phyloP scores from a whole-genome alignment of 1,140 invertebrate species.

The Diabrotica undecimpunctata region DNA sequence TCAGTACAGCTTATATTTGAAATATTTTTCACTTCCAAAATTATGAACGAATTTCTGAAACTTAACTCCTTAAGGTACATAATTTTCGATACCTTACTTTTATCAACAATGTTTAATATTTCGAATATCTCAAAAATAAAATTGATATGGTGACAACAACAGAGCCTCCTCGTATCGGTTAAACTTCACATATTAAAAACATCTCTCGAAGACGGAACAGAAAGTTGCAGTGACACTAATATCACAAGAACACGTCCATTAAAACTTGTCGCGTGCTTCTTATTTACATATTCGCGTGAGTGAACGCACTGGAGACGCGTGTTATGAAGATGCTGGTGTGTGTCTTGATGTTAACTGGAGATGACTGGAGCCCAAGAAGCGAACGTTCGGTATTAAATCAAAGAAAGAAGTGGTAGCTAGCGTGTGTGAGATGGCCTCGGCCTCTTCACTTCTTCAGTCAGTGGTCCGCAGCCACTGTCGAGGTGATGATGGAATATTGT shows the following conservation, averaged over 20 bases:
- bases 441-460: slow-evolving; percentile 11
- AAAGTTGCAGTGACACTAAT: slow-evolving; percentile 6
- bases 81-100: too few relatives aligned
- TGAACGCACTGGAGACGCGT: slow-evolving; percentile 13
- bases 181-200: not conserved
- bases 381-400: slow-evolving; percentile 31
- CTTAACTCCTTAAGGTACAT: too few relatives aligned
- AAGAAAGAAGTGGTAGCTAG: slow-evolving; percentile 35
- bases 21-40: too few relatives aligned
- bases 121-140: too few relatives aligned
- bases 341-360: slow-evolving; percentile 27
- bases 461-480: slow-evolving; percentile 29
- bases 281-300: slow-evolving; percentile 16
- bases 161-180: not conserved
- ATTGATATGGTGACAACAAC: too few relatives aligned
- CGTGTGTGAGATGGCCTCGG: slow-evolving; percentile 15
- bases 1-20: too few relatives aligned
- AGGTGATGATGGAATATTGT: slow-evolving; percentile 25
- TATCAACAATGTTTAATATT: too few relatives aligned
- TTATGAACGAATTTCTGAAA: too few relatives aligned
- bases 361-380: slow-evolving; percentile 24
- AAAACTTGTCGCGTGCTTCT: slow-evolving; percentile 18
- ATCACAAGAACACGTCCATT: slow-evolving; percentile 5
- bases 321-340: slow-evolving; percentile 10
- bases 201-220: slow-evolving; percentile 4